Base-by-base conservation (phyloP, 1,140 invertebrate species). In the Sinonovacula constricta region DNA sequence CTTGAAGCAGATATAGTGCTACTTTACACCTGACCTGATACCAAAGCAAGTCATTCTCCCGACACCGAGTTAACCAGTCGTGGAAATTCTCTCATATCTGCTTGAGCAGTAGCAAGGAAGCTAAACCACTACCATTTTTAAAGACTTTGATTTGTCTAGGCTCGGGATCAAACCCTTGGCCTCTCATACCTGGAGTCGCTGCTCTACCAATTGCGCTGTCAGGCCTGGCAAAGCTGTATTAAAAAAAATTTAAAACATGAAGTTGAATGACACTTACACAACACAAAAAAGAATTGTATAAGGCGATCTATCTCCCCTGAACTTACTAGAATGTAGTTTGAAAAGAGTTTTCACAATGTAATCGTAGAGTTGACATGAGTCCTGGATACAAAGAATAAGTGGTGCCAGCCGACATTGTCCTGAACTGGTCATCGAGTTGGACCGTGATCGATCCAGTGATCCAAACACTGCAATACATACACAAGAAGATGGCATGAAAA, bases 391-490 rank as follows among this genome's bases (percentile, higher is more conserved):
- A n/a, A 97, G 95, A 81, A 99, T 98, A 7, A 99, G 92, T 14
- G 98, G 98, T 22, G 97, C 96, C 60, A 99, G 92, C 71, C 98
- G 93, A 91, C 98, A 99, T 91, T 99, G 98, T 2, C 98, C 98
- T 77, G 95, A 95, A 65, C 94, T 95, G 0, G 97, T 99, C 97
- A 99, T 99, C 3, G 98, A 99, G 92, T 97, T 99, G 14, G 97
- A 96, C 59, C 96, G 93, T 1, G 96, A 96, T 91, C 95, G 95
- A 91, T 99, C 97, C 87, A 99, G 92, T 1, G 97, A 98, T 81
- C 95, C 95, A 92, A 98, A 99, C 79, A 99, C 97, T 96, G 91
- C 81, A 90, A 82, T 87, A 62, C 62, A 67, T 68, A 72, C 77
- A 62, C 36, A 59, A 22, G 10, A 24, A 26, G 33, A 59, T 30